phyloP scores from a whole-genome alignment of 2,113 vertebrate species.

The Cephalopterus ornatus region DNA sequence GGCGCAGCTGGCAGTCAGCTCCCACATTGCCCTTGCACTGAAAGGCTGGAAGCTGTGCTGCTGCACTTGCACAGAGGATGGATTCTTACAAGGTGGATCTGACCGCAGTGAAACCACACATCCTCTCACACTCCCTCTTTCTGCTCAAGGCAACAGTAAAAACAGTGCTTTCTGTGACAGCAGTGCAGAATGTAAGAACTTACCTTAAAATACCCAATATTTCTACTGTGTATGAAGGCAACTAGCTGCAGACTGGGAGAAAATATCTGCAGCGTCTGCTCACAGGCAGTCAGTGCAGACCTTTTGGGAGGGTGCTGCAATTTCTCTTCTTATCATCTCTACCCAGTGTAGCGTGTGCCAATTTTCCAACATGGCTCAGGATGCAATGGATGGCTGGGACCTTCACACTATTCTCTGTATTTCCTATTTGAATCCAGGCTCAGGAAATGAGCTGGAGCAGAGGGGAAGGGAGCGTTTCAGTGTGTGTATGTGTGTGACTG shows the following conservation, averaged over 20 bases:
- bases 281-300: background rate
- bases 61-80: background rate
- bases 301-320: background rate
- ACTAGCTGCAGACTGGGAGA: background rate
- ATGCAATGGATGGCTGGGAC: background rate
- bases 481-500: background rate
- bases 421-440: background rate
- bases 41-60: background rate
- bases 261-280: background rate
- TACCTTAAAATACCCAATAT: background rate
- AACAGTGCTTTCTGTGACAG: background rate
- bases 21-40: background rate
- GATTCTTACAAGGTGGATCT: background rate
- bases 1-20: background rate
- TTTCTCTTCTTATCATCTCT: background rate
- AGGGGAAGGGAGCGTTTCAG: background rate
- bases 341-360: background rate
- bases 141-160: background rate
- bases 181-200: background rate
- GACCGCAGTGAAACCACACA: fast-evolving
- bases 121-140: background rate
- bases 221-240: background rate
- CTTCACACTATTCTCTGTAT: background rate
- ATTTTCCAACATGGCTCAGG: background rate
- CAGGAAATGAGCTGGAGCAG: background rate